These are phyloP conservation scores for Marmota flaviventris DNA, from an alignment of 2,113 vertebrate species.

Conservation along the genomic window DNA sequence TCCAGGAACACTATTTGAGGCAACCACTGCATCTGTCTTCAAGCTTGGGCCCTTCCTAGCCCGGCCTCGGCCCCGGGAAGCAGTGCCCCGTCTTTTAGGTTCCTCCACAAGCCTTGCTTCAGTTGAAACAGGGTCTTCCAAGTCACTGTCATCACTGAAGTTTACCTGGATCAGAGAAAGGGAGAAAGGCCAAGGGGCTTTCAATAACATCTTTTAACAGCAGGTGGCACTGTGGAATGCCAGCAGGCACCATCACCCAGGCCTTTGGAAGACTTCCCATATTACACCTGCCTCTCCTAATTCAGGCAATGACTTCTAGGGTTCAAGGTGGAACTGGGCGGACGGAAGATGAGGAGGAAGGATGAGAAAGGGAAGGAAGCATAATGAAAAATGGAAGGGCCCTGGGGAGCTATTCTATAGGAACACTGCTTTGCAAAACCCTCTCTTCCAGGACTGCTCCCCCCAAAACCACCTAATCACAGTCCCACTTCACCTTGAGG, in stretches of 20 bases:
- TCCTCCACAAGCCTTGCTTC: background rate
- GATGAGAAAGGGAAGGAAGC: slow-evolving; percentile 21
- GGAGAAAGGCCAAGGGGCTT: background rate
- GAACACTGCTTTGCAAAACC: background rate
- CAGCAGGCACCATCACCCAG: no score
- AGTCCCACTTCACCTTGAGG: slow-evolving; percentile 88
- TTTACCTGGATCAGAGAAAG: slow-evolving; percentile 86
- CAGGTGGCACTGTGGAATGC: slow-evolving; percentile 50
- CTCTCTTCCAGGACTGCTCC: background rate
- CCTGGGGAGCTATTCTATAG: background rate
- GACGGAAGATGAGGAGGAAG: background rate
- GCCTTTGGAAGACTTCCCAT: background rate
- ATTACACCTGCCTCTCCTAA: background rate
- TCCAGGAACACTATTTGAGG: background rate
- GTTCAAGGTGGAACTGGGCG: background rate
- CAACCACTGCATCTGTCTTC: slow-evolving; percentile 8
- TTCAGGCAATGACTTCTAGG: background rate
- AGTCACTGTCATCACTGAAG: slow-evolving; percentile 94
- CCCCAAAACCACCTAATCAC: background rate
- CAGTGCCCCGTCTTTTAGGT: slow-evolving; percentile 17
- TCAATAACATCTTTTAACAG: slow-evolving; percentile 17
- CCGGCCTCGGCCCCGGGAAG: background rate
- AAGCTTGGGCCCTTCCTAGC: slow-evolving; percentile 13
- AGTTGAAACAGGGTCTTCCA: slow-evolving; percentile 83
- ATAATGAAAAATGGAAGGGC: background rate